Base-by-base conservation (phyloP, 2,888 invertebrate species). In the Athripsodes cinereus region DNA sequence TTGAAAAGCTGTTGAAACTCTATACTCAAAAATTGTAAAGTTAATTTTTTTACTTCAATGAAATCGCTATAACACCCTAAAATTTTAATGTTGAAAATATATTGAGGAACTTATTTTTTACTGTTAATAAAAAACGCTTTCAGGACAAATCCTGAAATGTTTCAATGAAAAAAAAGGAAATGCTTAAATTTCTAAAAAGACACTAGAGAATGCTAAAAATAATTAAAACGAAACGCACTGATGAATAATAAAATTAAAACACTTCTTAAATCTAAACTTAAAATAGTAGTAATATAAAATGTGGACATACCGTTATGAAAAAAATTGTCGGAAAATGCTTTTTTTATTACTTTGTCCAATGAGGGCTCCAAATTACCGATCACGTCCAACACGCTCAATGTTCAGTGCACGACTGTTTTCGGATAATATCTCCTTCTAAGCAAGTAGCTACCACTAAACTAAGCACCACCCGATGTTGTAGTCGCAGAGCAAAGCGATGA, bases 281-380 rank as follows among this genome's bases (percentile, higher is more conserved):
- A 40, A 40, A 8, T 8, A 13, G 40, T 40, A n/a, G 13, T 40
- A 16, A n/a, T 40, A 40, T 8, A 40, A 40, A n/a, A 6, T 31
- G 2, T 21, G 18, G n/a, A 47, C 60, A 60, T 60, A 62, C 62
- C 62, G 62, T 62, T 62, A 62, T 51, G 44, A 44, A 55, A 62
- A 55, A 59, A 58, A 40, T 5, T 40, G 54, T 57, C 59, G 59
- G 59, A 55, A 60, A 59, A 59, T 54, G 22, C 47, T 26, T 49
- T 46, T n/a, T 53, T 31, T 47, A 46, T 47, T 44, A 31, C 46
- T 48, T 55, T 55, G 55, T 47, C 20, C 34, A 26, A 50, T 46
- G 22, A 22, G 31, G 22, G 34, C 57, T 19, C 19, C 10, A 46
- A 18, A 18, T 49, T 8, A 49, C 56, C n/a, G 40, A 50, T 44